Percentiles rank a stretch among this genome's conserved stretches.
phyloP scores from a whole-genome alignment of 1,140 invertebrate species.

The Diploscapter pachys region DNA sequence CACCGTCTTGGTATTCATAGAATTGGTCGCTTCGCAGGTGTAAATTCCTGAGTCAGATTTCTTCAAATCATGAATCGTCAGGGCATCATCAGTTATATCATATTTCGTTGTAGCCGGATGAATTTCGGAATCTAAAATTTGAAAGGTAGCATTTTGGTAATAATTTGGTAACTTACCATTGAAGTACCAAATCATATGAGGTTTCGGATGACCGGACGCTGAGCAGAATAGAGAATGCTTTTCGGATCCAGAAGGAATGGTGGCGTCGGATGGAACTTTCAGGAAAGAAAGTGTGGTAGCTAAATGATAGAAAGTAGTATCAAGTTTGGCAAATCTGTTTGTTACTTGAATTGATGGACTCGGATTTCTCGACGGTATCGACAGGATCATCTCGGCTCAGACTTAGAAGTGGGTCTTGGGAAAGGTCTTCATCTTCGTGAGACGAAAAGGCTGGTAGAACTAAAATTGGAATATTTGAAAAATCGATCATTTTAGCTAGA shows the following conservation, averaged over 20 bases:
- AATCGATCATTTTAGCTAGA: too few relatives aligned
- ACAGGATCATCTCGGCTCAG: neutral
- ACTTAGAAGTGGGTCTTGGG: neutral
- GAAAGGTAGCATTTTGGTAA: neutral
- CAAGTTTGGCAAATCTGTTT: too few relatives aligned
- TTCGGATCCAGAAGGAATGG: neutral
- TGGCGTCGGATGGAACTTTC: neutral
- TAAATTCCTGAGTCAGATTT: slow-evolving; percentile 80
- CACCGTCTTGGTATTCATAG: slow-evolving; percentile 77
- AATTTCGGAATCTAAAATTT: slow-evolving; percentile 57
- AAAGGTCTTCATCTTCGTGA: neutral
- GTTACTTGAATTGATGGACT: too few relatives aligned
- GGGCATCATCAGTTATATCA: slow-evolving; percentile 77
- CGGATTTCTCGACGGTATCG: slow-evolving; percentile 2
- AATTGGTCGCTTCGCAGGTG: slow-evolving; percentile 80
- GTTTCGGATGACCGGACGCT: slow-evolving; percentile 80
- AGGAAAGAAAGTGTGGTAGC: slow-evolving; percentile 1
- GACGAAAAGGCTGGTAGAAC: neutral
- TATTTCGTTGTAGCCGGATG: slow-evolving; percentile 73
- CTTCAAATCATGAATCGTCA: slow-evolving; percentile 79
- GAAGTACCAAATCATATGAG: slow-evolving; percentile 57
- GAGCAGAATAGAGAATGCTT: slow-evolving; percentile 70
- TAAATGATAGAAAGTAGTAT: too few relatives aligned
- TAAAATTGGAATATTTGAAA: too few relatives aligned
- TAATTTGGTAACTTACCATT: slow-evolving; percentile 5